Base-by-base conservation (phyloP, 2,888 invertebrate genomes). In the Ecliptopera silaceata region DNA sequence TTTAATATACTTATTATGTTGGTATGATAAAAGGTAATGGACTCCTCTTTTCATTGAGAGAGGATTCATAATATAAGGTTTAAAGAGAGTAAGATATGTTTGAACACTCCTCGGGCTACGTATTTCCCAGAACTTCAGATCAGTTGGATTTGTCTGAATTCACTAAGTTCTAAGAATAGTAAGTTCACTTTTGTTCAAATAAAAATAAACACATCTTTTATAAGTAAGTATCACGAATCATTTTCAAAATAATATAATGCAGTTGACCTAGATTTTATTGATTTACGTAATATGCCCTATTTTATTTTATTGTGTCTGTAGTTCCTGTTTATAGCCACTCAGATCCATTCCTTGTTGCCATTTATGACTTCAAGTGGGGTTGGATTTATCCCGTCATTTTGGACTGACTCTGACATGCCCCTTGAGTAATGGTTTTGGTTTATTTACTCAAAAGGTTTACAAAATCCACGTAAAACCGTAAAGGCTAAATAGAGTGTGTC, bases 311-410 rank as follows among this genome's bases (percentile, higher is more conserved):
- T 44, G 31, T 38, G 29, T 41, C 10, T 26, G 26, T 39, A 15
- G 22, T 43, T 48, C 13, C 42, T 29, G 44, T 34, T 20, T 32
- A 48, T 41, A 17, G 13, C 43, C 13, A 39, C 34, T 43, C 36
- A 26, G 34, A 43, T 36, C 20, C n/a, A 43, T 46, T 53, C 46
- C 10, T 53, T 36, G 36, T 36, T 36, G 15, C 36, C 15, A 36
- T 36, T 15, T 15, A 36, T 36, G 15, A 36, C 2, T 15, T 41
- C 22, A 45, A 41, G 52, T 53, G 46, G n/a, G 41, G 34, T 53
- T 12, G 11, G 46, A 43, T 48, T 48, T 42, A 47, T 42, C 26
- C 20, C 47, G 26, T 36, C 34, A 32, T 22, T 46, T 41, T 39
- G 11, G 15, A 29, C 6, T 46, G 22, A 8, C 13, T 36, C 11